phyloP scores from a whole-genome alignment of 2,888 invertebrate species.

The Eilema sororculum region DNA sequence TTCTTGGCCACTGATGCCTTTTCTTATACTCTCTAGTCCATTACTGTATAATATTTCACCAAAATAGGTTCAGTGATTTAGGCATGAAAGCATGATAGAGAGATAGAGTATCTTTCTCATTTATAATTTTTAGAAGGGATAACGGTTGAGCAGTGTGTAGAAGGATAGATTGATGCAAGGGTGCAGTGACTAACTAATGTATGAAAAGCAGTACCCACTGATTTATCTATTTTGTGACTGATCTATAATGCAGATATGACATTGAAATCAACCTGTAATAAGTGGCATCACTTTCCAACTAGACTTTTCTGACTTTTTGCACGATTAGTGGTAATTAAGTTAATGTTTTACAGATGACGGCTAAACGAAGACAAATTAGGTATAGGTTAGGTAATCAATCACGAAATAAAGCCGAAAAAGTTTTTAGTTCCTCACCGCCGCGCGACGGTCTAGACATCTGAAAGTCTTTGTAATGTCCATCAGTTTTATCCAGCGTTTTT shows the following conservation, averaged over 20 bases:
- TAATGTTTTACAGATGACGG: neutral
- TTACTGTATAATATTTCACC: no score
- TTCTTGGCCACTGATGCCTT: no score
- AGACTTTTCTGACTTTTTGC: neutral
- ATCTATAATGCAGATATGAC: neutral
- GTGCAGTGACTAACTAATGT: neutral
- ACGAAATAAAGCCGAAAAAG: neutral
- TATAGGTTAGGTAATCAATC: neutral
- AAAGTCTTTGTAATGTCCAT: neutral
- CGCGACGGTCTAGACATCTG: neutral
- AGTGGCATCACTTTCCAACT: neutral
- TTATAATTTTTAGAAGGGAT: no score
- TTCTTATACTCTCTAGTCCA: no score
- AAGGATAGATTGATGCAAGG: no score
- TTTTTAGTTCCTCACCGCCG: neutral
- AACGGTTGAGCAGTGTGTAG: no score
- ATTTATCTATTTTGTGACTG: neutral
- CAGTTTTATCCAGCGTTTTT: neutral
- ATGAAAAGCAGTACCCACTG: no score
- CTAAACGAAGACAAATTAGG: neutral
- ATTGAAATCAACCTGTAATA: neutral
- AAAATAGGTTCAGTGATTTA: no score
- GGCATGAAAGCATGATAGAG: no score
- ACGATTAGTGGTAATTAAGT: neutral
- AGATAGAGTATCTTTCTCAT: no score